Evolutionary conservation across 1,140 invertebrate species (phyloP), one percentile per base, ranked within the genome.

Genomic region (Ceratoteleas bidentatus): DNA sequence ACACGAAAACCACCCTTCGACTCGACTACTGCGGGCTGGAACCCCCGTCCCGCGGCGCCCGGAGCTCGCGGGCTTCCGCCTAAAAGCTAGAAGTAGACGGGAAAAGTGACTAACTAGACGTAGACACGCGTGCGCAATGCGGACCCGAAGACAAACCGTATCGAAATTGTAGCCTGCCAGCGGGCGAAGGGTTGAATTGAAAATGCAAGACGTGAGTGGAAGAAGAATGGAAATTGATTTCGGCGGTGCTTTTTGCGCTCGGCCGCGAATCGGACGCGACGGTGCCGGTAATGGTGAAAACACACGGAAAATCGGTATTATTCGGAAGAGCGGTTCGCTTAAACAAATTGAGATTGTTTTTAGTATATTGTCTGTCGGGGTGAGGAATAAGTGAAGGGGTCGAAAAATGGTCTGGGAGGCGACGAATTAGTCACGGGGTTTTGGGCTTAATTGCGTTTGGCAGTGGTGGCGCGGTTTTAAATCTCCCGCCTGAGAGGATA

Each of bases 41-140:
- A 47, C 54, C 52, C 24, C 10, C 57, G 14, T 16, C 60, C 32
- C 53, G 15, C 16, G 9, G 53, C 57, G 38, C 56, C 61, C 74
- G 69, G 24, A 24, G 24, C 80, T 64, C 78, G 50, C 47, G 70
- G 65, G 80, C 72, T 87, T 87, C 84, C 86, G 83, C 69, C 86
- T 83, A 84, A 87, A 87, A 86, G 84, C 78, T 80, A 68, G 69
- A 87, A 88, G 79, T 84, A 87, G 77, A 84, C 76, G 47, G 78
- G 68, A 87, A 86, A 86, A 85, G 84, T 89, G 88, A 88, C 84
- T 89, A 88, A 88, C 87, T 88, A 86, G 84, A 79, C 64, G 69
- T 82, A 88, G 85, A 84, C 87, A 89, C 87, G 87, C 88, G 84
- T 84, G 81, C 80, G 70, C 81, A 75, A 38, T 66, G 75, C 73